Evolutionary conservation across 2,888 invertebrate genomes (phyloP).

Genomic region (Cosmia pyralina): DNA sequence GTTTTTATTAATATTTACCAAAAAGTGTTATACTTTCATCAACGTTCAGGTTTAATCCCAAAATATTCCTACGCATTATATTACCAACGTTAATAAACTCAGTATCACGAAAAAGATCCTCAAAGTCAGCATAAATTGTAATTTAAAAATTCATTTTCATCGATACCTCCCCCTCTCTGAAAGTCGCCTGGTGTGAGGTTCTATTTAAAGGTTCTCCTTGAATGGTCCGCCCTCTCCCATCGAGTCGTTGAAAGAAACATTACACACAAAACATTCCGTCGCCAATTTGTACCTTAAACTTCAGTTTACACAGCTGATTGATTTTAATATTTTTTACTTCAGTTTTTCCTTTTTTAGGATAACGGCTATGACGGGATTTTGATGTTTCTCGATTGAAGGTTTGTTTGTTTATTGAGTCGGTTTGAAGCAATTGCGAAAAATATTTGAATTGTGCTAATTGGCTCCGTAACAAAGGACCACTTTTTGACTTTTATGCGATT

Average conservation of each 20-base stretch:
- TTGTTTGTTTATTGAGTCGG: slow-evolving; percentile 20
- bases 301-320: slow-evolving; percentile 48
- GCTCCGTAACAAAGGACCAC: not conserved
- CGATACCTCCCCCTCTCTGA: slow-evolving; percentile 66
- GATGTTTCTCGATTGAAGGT: slow-evolving; percentile 20
- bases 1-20: slow-evolving; percentile 10
- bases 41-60: not conserved
- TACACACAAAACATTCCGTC: slow-evolving; percentile 42
- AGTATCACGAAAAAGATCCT: slow-evolving; percentile 3
- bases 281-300: slow-evolving; percentile 42
- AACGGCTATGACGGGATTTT: not conserved
- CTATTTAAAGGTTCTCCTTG: slow-evolving; percentile 73
- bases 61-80: not conserved
- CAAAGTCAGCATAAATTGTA: slow-evolving; percentile 22
- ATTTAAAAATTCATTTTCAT: slow-evolving; percentile 47
- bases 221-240: slow-evolving; percentile 51
- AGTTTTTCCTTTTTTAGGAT: slow-evolving; percentile 14
- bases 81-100: slow-evolving; percentile 1
- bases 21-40: slow-evolving; percentile 18
- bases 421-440: slow-evolving; percentile 4
- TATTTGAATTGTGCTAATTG: slow-evolving; percentile 17
- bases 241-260: slow-evolving; percentile 19
- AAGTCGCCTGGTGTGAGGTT: slow-evolving; percentile 73
- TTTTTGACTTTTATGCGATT: slow-evolving; percentile 6
- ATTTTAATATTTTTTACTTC: slow-evolving; percentile 42